A percentile compares a stretch with the other conserved stretches of the same genome.
phyloP scores from a whole-genome alignment of 2,888 invertebrate genomes.

The Mythimna ferrago region DNA sequence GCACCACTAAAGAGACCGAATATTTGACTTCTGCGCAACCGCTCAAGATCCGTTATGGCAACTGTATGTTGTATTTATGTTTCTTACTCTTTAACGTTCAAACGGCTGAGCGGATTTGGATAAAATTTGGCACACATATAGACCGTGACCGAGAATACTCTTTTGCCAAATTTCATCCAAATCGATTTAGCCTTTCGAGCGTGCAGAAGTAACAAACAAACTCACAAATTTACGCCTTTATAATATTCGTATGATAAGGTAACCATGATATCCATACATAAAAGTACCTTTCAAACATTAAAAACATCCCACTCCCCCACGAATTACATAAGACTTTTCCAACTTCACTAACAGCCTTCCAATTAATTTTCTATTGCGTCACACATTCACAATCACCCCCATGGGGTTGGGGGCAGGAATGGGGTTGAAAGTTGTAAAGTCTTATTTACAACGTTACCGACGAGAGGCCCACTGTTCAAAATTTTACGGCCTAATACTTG shows the following conservation, averaged over 20 bases:
- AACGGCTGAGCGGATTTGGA: too few species aligned
- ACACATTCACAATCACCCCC: slow-evolving; percentile 58
- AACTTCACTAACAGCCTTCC: slow-evolving; percentile 45
- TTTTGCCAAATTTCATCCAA: too few species aligned
- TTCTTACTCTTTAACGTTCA: too few species aligned
- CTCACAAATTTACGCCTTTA: too few species aligned
- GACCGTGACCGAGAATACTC: too few species aligned
- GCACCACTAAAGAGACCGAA: too few species aligned
- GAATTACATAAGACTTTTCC: slow-evolving; percentile 29
- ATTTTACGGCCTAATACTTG: slow-evolving; percentile 73
- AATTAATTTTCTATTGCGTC: slow-evolving; percentile 68
- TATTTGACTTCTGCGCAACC: too few species aligned
- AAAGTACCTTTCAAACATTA: background rate
- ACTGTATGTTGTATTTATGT: too few species aligned
- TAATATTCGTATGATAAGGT: background rate
- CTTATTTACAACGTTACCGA: slow-evolving; percentile 75
- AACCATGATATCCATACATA: background rate
- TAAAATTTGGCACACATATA: too few species aligned
- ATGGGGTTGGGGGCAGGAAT: slow-evolving; percentile 41
- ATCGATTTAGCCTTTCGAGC: too few species aligned
- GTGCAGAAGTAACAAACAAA: too few species aligned
- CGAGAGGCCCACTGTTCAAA: slow-evolving; percentile 72
- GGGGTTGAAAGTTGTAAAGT: slow-evolving; percentile 72
- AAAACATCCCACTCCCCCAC: background rate
- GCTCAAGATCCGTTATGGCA: too few species aligned